Evolutionary conservation across 37 sponge, comb jelly and placozoan species (phyloP).

Genomic region (Tethya wilhelma): DNA sequence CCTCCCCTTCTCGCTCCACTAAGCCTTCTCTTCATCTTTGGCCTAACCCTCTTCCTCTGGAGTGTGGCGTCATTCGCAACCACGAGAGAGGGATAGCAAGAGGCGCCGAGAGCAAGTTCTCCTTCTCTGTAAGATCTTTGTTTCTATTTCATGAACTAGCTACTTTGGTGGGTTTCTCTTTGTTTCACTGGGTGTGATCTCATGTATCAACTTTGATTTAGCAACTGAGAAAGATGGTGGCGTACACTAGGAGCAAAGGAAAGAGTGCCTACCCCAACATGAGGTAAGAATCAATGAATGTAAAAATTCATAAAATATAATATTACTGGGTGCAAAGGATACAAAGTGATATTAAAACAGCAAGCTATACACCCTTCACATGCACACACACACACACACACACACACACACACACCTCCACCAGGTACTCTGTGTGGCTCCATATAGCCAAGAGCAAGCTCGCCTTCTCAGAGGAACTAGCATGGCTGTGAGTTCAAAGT

Average conservation of each 20-base stretch:
- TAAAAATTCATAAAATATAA: too few relatives aligned
- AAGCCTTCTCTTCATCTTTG: conserved; percentile 24
- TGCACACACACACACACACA: conserved; percentile 27
- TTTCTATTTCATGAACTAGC: too few relatives aligned
- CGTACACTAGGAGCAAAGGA: conserved; percentile 49
- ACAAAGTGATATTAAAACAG: too few relatives aligned
- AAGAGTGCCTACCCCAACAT: conserved; percentile 53
- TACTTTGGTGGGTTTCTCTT: too few relatives aligned
- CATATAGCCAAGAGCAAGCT: conserved; percentile 59
- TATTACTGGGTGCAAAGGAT: too few relatives aligned
- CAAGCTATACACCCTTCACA: conserved; percentile 2
- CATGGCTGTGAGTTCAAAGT: conserved; percentile 62
- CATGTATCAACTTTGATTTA: too few relatives aligned
- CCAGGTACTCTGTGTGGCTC: conserved; percentile 57
- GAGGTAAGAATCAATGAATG: conserved; percentile 55
- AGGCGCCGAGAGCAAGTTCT: conserved; percentile 9
- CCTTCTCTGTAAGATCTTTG: conserved; percentile 12
- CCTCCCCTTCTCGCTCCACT: conserved; percentile 3
- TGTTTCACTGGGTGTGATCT: too few relatives aligned
- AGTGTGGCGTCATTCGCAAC: conserved; percentile 49
- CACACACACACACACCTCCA: neutral
- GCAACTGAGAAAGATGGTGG: conserved; percentile 64
- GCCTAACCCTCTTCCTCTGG: conserved; percentile 60
- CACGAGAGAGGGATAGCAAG: neutral
- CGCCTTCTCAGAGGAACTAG: conserved; percentile 52